A percentile compares a stretch with the other conserved stretches of the same genome.
Evolutionary conservation across 2,888 invertebrate genomes (phyloP).

Genomic region (Leptinotarsa haldemani): DNA sequence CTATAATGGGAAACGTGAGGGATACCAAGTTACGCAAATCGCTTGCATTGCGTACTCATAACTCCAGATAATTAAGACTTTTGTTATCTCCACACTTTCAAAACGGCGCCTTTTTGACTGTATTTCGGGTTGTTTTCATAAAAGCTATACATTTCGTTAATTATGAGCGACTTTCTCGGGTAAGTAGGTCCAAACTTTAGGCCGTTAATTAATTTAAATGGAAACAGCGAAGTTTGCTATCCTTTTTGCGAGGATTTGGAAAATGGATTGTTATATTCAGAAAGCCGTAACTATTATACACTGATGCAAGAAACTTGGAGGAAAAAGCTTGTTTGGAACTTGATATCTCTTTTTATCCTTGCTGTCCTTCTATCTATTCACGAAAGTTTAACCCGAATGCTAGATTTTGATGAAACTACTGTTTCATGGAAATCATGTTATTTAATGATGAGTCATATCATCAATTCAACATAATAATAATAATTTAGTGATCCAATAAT

Average conservation of each 20-base stretch:
- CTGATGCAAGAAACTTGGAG: neutral
- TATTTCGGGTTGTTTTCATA: neutral
- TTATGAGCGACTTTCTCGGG: constrained; percentile 24
- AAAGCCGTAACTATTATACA: constrained; percentile 4
- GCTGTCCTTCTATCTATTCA: neutral
- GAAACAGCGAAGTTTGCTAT: constrained; percentile 25
- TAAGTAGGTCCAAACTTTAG: constrained; percentile 24
- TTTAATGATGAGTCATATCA: too few species aligned
- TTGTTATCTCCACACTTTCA: neutral
- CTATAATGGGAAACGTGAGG: too few species aligned
- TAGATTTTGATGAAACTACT: too few species aligned
- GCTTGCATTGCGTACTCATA: neutral
- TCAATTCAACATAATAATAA: too few species aligned
- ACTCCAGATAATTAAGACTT: neutral
- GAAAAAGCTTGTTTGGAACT: neutral
- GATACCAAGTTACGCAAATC: too few species aligned
- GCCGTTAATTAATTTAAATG: constrained; percentile 40
- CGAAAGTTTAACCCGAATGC: too few species aligned
- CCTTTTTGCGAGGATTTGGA: constrained; percentile 21
- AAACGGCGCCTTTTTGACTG: neutral
- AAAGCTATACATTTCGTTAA: constrained; percentile 22
- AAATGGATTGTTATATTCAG: constrained; percentile 10
- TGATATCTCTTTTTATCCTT: neutral
- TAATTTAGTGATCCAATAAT: too few species aligned
- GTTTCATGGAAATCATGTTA: too few species aligned